A percentile compares a stretch with the other conserved stretches of the same genome.
Conservation (phyloP, 2,888 invertebrate species). For the Scaptodrosophila latifasciaeformis region DNA sequence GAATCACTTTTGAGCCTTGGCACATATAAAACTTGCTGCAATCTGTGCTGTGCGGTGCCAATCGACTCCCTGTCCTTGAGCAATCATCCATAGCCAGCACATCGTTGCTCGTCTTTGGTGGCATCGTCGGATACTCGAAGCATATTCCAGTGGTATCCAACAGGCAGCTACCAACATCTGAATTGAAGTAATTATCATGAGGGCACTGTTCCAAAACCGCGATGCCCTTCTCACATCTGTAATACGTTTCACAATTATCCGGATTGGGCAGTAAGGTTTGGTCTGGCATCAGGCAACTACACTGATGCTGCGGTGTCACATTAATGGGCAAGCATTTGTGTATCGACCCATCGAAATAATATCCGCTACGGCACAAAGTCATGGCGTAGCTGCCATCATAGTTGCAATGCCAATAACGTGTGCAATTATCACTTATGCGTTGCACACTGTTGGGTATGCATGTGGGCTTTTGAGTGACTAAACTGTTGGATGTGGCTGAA, state of each 20-base stretch:
- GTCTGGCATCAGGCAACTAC: conserved; percentile 53
- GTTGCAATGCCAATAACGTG: conserved; percentile 34
- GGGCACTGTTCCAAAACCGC: conserved; percentile 48
- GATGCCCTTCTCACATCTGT: conserved; percentile 37
- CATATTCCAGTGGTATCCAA: conserved; percentile 46
- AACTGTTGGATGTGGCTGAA: not conserved
- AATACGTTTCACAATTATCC: conserved; percentile 49
- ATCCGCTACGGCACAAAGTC: conserved; percentile 35
- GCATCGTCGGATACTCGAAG: conserved; percentile 28
- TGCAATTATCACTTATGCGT: conserved; percentile 30
- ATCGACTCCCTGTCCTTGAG: conserved; percentile 17
- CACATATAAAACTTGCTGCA: conserved; percentile 57
- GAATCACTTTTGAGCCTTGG: conserved; percentile 32
- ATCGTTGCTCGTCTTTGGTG: not conserved
- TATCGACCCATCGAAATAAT: conserved; percentile 38
- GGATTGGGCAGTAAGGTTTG: conserved; percentile 40
- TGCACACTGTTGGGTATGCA: conserved; percentile 2
- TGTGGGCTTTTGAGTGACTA: too few species aligned
- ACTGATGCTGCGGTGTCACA: conserved; percentile 41
- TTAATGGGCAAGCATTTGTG: conserved; percentile 40
- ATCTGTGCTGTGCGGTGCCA: conserved; percentile 35
- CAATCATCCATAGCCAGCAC: conserved; percentile 29
- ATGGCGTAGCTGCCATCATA: conserved; percentile 26
- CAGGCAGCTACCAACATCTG: conserved; percentile 36
- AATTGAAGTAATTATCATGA: conserved; percentile 42